Conservation (phyloP, 2,888 invertebrate genomes). For the Octonoba sinensis region DNA sequence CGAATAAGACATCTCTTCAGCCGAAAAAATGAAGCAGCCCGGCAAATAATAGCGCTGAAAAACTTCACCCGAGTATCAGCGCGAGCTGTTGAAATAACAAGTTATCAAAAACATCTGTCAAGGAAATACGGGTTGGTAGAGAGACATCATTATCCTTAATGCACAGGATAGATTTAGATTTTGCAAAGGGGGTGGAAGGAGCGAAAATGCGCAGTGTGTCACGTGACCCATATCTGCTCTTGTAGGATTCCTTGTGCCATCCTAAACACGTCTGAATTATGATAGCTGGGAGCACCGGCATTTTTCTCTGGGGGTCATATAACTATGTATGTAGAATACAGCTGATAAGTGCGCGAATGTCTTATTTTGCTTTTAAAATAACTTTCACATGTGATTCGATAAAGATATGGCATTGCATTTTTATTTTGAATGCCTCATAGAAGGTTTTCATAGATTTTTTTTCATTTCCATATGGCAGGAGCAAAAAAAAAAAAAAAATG, state of each 20-base stretch:
- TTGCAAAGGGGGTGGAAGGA: constrained; percentile 15
- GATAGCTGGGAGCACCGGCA: constrained; percentile 34
- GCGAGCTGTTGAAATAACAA: constrained; percentile 58
- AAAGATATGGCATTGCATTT: too few relatives aligned
- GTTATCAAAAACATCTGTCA: constrained; percentile 62
- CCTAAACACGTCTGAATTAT: constrained; percentile 56
- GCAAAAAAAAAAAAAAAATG: too few relatives aligned
- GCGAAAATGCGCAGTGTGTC: constrained; percentile 34
- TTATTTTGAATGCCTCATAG: too few relatives aligned
- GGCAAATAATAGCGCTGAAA: constrained; percentile 47
- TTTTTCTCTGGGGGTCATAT: constrained; percentile 35
- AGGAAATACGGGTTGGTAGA: constrained; percentile 41
- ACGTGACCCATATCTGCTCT: constrained; percentile 48
- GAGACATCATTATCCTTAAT: constrained; percentile 60
- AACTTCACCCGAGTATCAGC: constrained; percentile 16
- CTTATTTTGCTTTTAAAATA: too few relatives aligned
- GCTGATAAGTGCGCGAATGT: too few relatives aligned
- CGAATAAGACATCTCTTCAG: constrained; percentile 41
- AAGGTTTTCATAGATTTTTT: too few relatives aligned
- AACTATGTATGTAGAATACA: constrained; percentile 13
- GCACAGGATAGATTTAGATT: constrained; percentile 59
- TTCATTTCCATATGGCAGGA: too few relatives aligned
- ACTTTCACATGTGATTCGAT: too few relatives aligned
- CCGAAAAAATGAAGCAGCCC: constrained; percentile 9
- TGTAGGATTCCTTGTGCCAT: constrained; percentile 49